Evolutionary conservation across 2,113 vertebrate genomes (phyloP).

Genomic region (Recurvirostra avosetta): DNA sequence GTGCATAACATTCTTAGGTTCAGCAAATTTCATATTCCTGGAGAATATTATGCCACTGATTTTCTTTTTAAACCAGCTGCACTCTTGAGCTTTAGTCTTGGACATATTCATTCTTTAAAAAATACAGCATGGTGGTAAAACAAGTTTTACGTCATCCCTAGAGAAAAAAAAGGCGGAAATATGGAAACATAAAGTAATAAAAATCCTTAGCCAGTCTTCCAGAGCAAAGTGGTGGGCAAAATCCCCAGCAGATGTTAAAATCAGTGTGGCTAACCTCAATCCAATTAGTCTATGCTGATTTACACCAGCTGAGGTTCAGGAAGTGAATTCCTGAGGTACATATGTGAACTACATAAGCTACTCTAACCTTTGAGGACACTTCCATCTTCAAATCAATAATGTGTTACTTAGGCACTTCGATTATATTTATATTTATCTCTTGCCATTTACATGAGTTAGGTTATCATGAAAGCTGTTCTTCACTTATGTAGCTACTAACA

Average conservation of each 20-base stretch:
- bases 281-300: background rate
- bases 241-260: background rate
- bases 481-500: conserved; percentile 19
- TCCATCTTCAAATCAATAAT: background rate
- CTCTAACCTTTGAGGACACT: background rate
- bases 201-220: background rate
- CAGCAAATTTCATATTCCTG: background rate
- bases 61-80: background rate
- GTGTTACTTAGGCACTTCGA: background rate
- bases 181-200: background rate
- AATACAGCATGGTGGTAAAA: background rate
- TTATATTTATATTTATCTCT: conserved; percentile 37
- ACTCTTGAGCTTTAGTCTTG: background rate
- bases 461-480: background rate
- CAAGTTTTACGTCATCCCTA: background rate
- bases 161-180: background rate
- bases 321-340: background rate
- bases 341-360: background rate
- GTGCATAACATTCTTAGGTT: background rate
- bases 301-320: background rate
- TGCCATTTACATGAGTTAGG: background rate
- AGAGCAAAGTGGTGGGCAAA: background rate
- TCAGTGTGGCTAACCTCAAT: background rate
- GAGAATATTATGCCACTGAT: background rate
- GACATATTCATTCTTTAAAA: background rate